phyloP scores from a whole-genome alignment of 2,888 invertebrate genomes.

The Leptopilina myrica region DNA sequence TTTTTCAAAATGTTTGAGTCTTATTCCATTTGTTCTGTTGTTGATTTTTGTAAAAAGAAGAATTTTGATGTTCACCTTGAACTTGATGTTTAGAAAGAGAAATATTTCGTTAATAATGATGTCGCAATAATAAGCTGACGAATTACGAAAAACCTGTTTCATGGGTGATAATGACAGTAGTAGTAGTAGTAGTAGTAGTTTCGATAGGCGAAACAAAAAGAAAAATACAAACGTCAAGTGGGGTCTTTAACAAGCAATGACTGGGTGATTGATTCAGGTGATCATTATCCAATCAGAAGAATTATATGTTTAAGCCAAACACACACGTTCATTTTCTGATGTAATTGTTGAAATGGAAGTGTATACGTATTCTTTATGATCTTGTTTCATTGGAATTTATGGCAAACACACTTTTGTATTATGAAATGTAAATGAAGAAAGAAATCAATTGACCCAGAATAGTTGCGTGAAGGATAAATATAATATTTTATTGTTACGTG shows the following conservation, averaged over 20 bases:
- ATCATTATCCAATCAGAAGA: conserved; percentile 40
- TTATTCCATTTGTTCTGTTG: too few species aligned
- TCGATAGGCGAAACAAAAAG: conserved; percentile 18
- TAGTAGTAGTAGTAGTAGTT: too few species aligned
- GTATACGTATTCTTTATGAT: neutral
- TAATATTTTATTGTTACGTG: too few species aligned
- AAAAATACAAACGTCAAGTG: neutral
- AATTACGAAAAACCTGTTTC: conserved; percentile 38
- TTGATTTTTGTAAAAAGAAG: neutral
- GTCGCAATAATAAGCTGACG: conserved; percentile 28
- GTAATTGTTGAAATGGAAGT: neutral
- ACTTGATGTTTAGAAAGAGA: neutral
- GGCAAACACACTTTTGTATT: neutral
- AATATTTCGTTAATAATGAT: conserved; percentile 26
- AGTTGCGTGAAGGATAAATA: neutral
- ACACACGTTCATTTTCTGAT: neutral
- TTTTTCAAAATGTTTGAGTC: too few species aligned
- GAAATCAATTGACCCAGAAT: neutral
- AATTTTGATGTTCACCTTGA: conserved; percentile 24
- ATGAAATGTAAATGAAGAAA: neutral
- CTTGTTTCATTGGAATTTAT: neutral
- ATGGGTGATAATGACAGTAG: conserved; percentile 28
- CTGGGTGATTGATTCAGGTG: conserved; percentile 37
- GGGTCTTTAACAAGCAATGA: conserved; percentile 28
- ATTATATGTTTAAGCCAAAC: conserved; percentile 28